phyloP scores from a whole-genome alignment of 2,888 invertebrate genomes.

The Chouioia cunea region DNA sequence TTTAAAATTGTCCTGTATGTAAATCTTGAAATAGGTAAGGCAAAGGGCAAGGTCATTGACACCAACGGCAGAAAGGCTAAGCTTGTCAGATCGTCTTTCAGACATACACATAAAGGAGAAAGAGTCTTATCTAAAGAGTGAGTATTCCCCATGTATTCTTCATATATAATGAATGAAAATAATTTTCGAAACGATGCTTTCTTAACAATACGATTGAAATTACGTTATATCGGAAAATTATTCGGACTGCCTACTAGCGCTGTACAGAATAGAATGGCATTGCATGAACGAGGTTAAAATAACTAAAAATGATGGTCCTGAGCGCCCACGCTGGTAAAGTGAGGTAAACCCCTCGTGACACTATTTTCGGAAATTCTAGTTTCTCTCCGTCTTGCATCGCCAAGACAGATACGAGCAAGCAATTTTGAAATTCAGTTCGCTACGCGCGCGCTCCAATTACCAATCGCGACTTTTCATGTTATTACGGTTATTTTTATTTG shows the following conservation, averaged over 20 bases:
- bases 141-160: conserved; percentile 53
- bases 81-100: conserved; percentile 42
- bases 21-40: conserved; percentile 30
- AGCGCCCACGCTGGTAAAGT: conserved; percentile 50
- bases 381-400: conserved; percentile 41
- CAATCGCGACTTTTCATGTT: conserved; percentile 28
- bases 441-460: conserved; percentile 42
- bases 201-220: background rate
- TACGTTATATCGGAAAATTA: background rate
- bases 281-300: conserved; percentile 36
- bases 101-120: conserved; percentile 49
- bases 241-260: background rate
- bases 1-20: background rate
- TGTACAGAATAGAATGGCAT: conserved; percentile 4
- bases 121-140: conserved; percentile 72
- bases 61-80: conserved; percentile 75
- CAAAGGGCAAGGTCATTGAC: conserved; percentile 80
- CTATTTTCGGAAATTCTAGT: conserved; percentile 55
- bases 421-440: conserved; percentile 48
- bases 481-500: conserved; percentile 10
- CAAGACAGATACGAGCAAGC: conserved; percentile 29
- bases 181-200: background rate
- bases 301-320: conserved; percentile 47
- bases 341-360: conserved; percentile 46
- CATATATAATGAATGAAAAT: no score